Evolutionary conservation across 2,113 vertebrate species (phyloP).

Genomic region (Phrynosoma blainvillii): DNA sequence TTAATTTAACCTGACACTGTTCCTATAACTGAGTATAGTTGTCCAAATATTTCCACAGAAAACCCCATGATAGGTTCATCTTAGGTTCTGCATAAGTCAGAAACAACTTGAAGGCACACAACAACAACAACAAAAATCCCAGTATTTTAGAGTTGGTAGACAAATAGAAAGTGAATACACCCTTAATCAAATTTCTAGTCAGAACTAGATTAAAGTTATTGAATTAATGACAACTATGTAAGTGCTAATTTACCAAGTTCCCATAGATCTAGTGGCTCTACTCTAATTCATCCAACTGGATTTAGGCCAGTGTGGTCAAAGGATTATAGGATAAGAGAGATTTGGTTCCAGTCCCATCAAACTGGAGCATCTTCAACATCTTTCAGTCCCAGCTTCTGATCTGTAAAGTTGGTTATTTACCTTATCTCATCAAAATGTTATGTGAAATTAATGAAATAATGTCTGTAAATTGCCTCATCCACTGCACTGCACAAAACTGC

Average conservation of each 20-base stretch:
- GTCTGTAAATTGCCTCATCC: background rate
- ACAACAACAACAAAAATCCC: too few relatives aligned
- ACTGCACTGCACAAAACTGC: background rate
- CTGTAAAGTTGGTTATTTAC: too few relatives aligned
- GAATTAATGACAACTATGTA: too few relatives aligned
- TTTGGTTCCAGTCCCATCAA: background rate
- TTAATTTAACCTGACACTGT: background rate
- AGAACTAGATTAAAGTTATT: too few relatives aligned
- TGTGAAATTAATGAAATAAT: conserved; percentile 8
- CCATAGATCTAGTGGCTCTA: too few relatives aligned
- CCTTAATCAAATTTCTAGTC: too few relatives aligned
- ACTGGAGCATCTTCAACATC: background rate
- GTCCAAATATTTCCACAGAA: background rate
- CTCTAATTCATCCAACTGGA: background rate
- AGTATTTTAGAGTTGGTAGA: too few relatives aligned
- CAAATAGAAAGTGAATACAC: too few relatives aligned
- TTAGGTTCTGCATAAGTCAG: too few relatives aligned
- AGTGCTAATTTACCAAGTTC: background rate
- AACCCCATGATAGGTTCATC: too few relatives aligned
- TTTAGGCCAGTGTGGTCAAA: background rate
- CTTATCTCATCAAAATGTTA: background rate
- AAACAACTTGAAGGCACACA: too few relatives aligned
- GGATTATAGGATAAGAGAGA: background rate
- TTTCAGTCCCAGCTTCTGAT: background rate
- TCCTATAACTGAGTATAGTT: background rate